Evolutionary conservation across 2,113 vertebrate species (phyloP).

Genomic region (Tupaia chinensis): DNA sequence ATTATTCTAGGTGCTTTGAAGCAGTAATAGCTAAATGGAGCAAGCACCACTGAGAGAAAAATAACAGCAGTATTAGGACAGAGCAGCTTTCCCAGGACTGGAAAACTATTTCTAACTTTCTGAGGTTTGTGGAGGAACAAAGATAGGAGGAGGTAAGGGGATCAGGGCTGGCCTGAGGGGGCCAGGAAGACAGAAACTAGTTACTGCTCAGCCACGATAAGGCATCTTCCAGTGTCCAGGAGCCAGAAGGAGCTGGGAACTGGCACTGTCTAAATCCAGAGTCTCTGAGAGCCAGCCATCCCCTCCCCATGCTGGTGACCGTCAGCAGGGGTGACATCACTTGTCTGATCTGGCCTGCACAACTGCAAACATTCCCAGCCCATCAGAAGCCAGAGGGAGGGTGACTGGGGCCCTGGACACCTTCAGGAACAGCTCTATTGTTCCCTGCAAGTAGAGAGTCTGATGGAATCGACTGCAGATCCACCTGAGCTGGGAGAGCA

Average conservation of each 20-base stretch:
- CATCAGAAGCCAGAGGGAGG: neutral
- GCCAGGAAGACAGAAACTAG: neutral
- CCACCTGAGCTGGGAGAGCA: neutral
- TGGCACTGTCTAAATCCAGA: neutral
- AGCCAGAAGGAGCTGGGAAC: neutral
- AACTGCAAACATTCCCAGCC: neutral
- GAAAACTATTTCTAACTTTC: conserved; percentile 14
- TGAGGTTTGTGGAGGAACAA: neutral
- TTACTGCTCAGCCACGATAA: neutral
- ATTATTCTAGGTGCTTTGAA: conserved; percentile 8
- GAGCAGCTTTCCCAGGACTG: neutral
- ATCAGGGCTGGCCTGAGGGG: neutral
- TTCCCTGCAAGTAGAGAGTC: neutral
- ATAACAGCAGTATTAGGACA: neutral
- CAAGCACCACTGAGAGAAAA: neutral
- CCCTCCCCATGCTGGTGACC: neutral
- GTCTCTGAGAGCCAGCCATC: neutral
- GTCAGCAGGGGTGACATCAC: neutral
- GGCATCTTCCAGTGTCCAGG: neutral
- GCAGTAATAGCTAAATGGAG: conserved; percentile 2
- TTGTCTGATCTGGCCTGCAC: neutral
- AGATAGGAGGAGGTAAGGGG: neutral
- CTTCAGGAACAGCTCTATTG: neutral
- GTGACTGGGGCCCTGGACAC: neutral
- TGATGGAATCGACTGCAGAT: neutral